Percentiles rank a stretch among this genome's conserved stretches.
Evolutionary conservation across 2,113 vertebrate species (phyloP).

Genomic region (Electrona antarctica): DNA sequence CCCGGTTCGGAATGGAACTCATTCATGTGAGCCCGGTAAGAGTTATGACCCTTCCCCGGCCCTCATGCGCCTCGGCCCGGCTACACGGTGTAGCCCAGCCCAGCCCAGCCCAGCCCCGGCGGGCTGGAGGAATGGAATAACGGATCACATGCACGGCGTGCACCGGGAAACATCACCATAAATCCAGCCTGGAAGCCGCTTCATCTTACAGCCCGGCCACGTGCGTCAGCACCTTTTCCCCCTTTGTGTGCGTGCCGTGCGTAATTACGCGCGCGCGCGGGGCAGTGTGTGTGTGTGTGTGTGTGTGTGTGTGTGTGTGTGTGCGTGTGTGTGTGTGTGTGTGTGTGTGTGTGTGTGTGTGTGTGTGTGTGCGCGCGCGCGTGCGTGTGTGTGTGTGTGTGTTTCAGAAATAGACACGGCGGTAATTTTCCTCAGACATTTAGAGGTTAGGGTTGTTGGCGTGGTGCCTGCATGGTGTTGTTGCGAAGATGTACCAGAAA

Average conservation of each 20-base stretch:
- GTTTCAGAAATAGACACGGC: too few species aligned
- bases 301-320: too few species aligned
- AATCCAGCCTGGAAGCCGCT: slow-evolving; percentile 1
- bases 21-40: slow-evolving; percentile 45
- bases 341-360: background rate
- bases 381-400: too few species aligned
- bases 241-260: background rate
- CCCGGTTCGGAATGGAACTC: slow-evolving; percentile 54
- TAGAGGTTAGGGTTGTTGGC: too few species aligned
- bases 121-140: background rate
- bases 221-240: slow-evolving; percentile 5
- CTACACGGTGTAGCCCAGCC: slow-evolving; percentile 31
- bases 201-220: background rate
- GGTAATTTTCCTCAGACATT: too few species aligned
- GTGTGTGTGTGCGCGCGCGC: too few species aligned
- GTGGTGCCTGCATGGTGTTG: too few species aligned
- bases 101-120: slow-evolving; percentile 7
- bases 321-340: too few species aligned
- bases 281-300: too few species aligned
- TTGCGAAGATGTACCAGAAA: too few species aligned
- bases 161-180: slow-evolving; percentile 3
- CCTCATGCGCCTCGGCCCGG: slow-evolving; percentile 7
- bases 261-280: too few species aligned
- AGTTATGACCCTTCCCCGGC: slow-evolving; percentile 47
- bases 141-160: background rate